phyloP scores from a whole-genome alignment of 53 echinoderm and acorn worm species.

The Mesocentrotus franciscanus region DNA sequence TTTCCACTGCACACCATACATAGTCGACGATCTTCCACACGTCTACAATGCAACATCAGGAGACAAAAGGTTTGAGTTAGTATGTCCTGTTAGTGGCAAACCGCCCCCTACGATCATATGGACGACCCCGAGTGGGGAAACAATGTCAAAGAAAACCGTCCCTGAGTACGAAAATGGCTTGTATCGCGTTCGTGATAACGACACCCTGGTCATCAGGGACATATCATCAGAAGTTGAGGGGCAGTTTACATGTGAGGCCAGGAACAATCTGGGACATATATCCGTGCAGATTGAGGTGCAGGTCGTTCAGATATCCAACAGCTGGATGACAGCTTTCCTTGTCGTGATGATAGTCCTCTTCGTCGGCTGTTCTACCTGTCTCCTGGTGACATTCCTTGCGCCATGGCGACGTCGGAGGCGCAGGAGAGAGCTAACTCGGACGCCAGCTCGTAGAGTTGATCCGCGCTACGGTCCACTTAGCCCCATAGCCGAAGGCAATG shows the following conservation, averaged over 20 bases:
- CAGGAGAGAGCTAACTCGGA: no score
- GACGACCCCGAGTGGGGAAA: constrained; percentile 23
- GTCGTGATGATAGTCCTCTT: not conserved
- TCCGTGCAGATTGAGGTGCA: not conserved
- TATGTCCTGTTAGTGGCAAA: constrained; percentile 35
- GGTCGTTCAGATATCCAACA: not conserved
- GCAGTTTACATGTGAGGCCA: constrained; percentile 23
- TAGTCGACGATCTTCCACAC: not conserved
- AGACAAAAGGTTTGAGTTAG: not conserved
- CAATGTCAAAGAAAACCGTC: not conserved
- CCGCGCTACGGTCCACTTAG: constrained; percentile 36
- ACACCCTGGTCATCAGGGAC: constrained; percentile 28
- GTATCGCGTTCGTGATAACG: constrained; percentile 34
- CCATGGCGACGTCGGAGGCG: not conserved
- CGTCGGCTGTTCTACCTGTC: not conserved
- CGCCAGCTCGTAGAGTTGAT: constrained; percentile 17
- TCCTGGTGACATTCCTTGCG: not conserved
- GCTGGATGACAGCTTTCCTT: constrained; percentile 14
- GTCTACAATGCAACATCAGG: constrained; percentile 12
- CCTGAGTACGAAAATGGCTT: constrained; percentile 9
- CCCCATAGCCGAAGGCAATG: constrained; percentile 13
- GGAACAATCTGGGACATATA: constrained; percentile 36
- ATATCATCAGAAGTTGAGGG: not conserved
- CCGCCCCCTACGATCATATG: constrained; percentile 40
- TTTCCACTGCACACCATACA: constrained; percentile 50